Evolutionary conservation across 2,113 vertebrate species (phyloP), one percentile per base, ranked within the genome.

Genomic region (Grallaria varia): DNA sequence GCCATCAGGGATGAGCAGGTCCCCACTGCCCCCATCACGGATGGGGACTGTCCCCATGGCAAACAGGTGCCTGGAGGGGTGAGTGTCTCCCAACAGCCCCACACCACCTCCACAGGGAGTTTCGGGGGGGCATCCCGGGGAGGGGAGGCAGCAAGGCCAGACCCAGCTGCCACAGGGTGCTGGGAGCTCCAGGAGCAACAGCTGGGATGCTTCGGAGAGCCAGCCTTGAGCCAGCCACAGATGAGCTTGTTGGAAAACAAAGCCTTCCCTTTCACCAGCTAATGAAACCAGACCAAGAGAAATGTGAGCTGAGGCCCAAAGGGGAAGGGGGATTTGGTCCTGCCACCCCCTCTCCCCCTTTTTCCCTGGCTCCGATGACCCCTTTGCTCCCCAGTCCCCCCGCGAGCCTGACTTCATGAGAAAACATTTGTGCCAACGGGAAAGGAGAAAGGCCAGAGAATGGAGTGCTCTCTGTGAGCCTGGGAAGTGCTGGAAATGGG

Each of bases 181-280:
- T 15, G 71, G 28, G 89, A 55, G 53, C 88, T 86, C 6, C 0
- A 17, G 15, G 67, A 37, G 59, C 55, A 93, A 39, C 93, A 96
- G 96, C 95, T 96, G 95, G 94, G 91, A 69, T 15, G 58, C 58
- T 71, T 79, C 2, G 23, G 50, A 76, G 77, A 71, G 87, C 74
- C 89, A 50, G 81, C 71, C 74, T 69, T 4, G 30, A 91, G 93
- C 84, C 44, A 18, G 84, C 94, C 93, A 24, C 83, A 71, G 52
- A 77, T 79, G 60, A 86, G 88, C 14, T 35, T 44, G 55, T 84
- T 12, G 94, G 93, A 89, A 93, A 96, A 97, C 95, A 97, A 95
- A 96, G 93, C 92, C 90, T 69, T 28, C 23, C 82, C 77, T 95
- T 95, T 91, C 84, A 90, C 22, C 73, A 59, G 84, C 87, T 28